Percentiles rank a stretch among this genome's conserved stretches.
Evolutionary conservation across 1,140 invertebrate genomes (phyloP).

Genomic region (Watersipora subatra): DNA sequence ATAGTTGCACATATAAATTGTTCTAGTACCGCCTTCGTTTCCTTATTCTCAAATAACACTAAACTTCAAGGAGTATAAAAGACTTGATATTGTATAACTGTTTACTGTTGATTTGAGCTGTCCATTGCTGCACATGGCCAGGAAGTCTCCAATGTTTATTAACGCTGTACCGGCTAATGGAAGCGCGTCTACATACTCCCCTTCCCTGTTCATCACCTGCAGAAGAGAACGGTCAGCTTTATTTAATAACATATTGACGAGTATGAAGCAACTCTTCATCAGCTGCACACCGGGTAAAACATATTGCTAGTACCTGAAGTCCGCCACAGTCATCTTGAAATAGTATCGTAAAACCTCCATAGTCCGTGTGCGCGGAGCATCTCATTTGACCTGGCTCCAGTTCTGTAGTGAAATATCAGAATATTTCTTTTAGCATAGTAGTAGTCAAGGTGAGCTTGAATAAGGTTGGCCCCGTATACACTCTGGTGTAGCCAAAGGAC

Average conservation of each 20-base stretch:
- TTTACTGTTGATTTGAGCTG: constrained; percentile 55
- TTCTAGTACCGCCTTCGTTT: too few relatives aligned
- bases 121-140: constrained; percentile 60
- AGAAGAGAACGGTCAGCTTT: neutral
- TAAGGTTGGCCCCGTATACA: neutral
- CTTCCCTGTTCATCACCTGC: constrained; percentile 41
- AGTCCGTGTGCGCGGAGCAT: constrained; percentile 57
- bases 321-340: constrained; percentile 47
- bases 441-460: neutral
- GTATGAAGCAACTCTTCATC: too few relatives aligned
- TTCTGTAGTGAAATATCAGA: constrained; percentile 3
- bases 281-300: too few relatives aligned
- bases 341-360: constrained; percentile 58
- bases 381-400: constrained; percentile 44
- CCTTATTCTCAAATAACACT: too few relatives aligned
- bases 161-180: constrained; percentile 64
- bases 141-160: constrained; percentile 61
- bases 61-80: too few relatives aligned
- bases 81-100: constrained; percentile 12
- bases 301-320: too few relatives aligned
- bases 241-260: neutral
- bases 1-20: too few relatives aligned
- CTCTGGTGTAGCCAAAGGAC: neutral
- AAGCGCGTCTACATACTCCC: constrained; percentile 58
- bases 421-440: neutral